A percentile compares a stretch with the other conserved stretches of the same genome.
Conservation (phyloP, 2,797 vertebrate genomes). For the Rhinoraja longicauda region DNA sequence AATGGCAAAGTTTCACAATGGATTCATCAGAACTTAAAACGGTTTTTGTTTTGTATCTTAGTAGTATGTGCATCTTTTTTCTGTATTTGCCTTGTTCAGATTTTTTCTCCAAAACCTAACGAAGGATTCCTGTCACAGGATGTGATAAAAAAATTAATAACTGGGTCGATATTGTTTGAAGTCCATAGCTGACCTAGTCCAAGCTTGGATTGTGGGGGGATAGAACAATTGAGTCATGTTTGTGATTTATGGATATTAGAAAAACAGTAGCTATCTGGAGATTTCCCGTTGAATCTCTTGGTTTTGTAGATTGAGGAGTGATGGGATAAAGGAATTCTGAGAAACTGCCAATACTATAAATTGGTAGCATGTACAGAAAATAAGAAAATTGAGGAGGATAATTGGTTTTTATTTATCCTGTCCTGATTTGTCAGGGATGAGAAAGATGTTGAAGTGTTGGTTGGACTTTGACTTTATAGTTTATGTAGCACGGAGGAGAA, state of each 20-base stretch:
- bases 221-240: neutral
- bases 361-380: neutral
- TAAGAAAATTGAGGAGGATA: neutral
- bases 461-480: neutral
- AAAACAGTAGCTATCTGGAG: neutral
- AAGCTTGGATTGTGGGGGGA: neutral
- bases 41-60: neutral
- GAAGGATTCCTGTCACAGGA: neutral
- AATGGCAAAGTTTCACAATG: neutral
- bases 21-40: neutral
- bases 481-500: neutral
- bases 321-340: neutral
- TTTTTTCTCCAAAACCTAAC: neutral
- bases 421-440: neutral
- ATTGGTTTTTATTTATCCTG: neutral
- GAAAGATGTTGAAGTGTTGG: neutral
- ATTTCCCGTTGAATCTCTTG: neutral
- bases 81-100: neutral
- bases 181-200: neutral
- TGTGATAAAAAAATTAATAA: neutral
- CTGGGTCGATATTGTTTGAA: neutral
- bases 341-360: neutral
- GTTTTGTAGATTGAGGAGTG: neutral
- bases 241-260: neutral
- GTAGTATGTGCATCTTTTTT: neutral